These are phyloP conservation scores for Luperina testacea DNA, from an alignment of 2,888 invertebrate species.

Conservation along the genomic window DNA sequence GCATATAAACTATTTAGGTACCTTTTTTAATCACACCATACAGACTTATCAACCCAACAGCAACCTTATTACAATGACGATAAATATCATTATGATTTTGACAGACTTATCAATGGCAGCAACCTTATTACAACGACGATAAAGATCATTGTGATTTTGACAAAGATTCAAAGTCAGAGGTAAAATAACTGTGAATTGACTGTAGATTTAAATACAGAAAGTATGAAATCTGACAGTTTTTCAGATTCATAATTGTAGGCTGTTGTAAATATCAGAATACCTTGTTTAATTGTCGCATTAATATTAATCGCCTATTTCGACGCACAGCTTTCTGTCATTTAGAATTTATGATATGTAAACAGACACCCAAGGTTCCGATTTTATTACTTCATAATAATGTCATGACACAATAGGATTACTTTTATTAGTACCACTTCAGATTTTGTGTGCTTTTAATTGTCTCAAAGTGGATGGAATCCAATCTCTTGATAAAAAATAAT, in stretches of 20 bases:
- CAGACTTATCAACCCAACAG: background rate
- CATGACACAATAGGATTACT: constrained; percentile 13
- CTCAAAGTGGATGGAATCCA: background rate
- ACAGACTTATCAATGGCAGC: too few relatives aligned
- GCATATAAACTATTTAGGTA: background rate
- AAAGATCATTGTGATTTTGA: background rate
- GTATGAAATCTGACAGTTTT: background rate
- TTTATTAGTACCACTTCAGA: constrained; percentile 33
- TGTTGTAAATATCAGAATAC: background rate
- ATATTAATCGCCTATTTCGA: background rate
- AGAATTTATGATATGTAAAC: constrained; percentile 16
- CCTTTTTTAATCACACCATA: background rate
- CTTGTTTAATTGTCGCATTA: background rate
- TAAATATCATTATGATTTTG: background rate
- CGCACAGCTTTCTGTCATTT: constrained; percentile 9
- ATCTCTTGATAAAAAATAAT: background rate
- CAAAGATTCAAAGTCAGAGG: too few relatives aligned
- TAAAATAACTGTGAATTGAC: background rate
- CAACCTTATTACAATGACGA: too few relatives aligned
- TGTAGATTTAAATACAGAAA: background rate
- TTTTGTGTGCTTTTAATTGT: constrained; percentile 17
- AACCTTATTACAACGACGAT: background rate
- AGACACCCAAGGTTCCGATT: constrained; percentile 21
- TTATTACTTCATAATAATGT: constrained; percentile 31
- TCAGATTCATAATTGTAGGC: background rate